Conservation (phyloP, 2,888 invertebrate species). For the Dryocosmus kuriphilus region DNA sequence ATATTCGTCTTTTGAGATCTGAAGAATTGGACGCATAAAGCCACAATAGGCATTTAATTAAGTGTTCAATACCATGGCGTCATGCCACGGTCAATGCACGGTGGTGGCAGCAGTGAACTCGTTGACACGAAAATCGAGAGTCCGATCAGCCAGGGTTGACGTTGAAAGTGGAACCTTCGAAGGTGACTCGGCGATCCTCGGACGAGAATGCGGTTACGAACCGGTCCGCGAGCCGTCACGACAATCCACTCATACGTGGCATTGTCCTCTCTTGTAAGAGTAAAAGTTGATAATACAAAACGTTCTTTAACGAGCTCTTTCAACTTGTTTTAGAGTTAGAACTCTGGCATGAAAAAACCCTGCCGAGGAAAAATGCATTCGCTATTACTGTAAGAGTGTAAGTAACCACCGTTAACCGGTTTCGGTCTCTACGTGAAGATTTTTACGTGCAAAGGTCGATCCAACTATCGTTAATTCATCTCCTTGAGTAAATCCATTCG, state of each 20-base stretch:
- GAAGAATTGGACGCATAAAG: constrained; percentile 63
- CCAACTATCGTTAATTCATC: constrained; percentile 18
- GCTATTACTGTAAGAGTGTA: constrained; percentile 13
- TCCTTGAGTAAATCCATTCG: constrained; percentile 24
- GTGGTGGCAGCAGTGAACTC: constrained; percentile 43
- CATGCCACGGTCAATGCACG: constrained; percentile 56
- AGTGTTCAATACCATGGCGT: constrained; percentile 65
- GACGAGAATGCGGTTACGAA: constrained; percentile 58
- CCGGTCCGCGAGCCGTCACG: constrained; percentile 54
- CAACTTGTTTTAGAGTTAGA: neutral
- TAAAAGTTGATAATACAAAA: constrained; percentile 11
- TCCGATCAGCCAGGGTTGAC: constrained; percentile 57
- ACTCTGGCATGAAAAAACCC: neutral
- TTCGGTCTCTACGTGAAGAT: constrained; percentile 1
- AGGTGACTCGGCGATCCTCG: constrained; percentile 65
- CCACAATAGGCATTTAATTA: constrained; percentile 71
- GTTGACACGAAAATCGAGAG: constrained; percentile 59
- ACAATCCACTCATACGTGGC: constrained; percentile 11
- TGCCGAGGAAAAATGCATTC: neutral
- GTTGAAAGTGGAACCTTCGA: constrained; percentile 64
- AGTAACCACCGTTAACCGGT: constrained; percentile 21
- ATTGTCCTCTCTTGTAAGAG: neutral
- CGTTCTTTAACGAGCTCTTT: neutral
- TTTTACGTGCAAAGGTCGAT: constrained; percentile 34
- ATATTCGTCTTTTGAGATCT: constrained; percentile 50